These are phyloP conservation scores for Taxidea taxus DNA, from an alignment of 2,113 vertebrate species.

Conservation along the genomic window DNA sequence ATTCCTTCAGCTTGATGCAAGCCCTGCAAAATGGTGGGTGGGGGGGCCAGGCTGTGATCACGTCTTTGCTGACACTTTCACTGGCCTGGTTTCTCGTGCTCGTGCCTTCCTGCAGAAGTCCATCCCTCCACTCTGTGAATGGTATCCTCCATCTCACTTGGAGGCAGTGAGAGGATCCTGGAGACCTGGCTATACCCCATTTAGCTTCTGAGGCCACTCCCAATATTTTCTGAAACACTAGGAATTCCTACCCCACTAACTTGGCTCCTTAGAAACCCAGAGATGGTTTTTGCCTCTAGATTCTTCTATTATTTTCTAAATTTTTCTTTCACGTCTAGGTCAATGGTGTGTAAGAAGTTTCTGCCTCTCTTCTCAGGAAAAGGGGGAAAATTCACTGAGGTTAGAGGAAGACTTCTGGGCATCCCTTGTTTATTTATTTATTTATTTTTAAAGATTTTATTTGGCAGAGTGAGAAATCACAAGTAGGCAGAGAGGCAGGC, in stretches of 20 bases:
- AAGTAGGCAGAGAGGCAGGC: no score
- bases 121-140: not conserved
- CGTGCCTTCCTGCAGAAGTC: rapidly evolving
- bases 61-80: not conserved
- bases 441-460: no score
- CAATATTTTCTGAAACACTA: not conserved
- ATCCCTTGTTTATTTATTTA: not conserved
- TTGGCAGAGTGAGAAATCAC: no score
- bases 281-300: not conserved
- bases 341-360: not conserved
- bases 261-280: not conserved
- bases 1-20: not conserved
- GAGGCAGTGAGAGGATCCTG: not conserved
- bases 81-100: not conserved
- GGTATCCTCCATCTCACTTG: not conserved
- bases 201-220: not conserved
- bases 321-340: not conserved
- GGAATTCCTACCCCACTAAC: not conserved
- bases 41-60: not conserved
- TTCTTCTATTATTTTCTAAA: not conserved
- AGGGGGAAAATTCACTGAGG: not conserved
- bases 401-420: not conserved
- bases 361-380: not conserved
- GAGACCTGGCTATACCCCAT: not conserved
- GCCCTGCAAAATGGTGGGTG: rapidly evolving